Evolutionary conservation across 2,888 invertebrate species (phyloP).

Genomic region (Cylindroiulus punctatus): DNA sequence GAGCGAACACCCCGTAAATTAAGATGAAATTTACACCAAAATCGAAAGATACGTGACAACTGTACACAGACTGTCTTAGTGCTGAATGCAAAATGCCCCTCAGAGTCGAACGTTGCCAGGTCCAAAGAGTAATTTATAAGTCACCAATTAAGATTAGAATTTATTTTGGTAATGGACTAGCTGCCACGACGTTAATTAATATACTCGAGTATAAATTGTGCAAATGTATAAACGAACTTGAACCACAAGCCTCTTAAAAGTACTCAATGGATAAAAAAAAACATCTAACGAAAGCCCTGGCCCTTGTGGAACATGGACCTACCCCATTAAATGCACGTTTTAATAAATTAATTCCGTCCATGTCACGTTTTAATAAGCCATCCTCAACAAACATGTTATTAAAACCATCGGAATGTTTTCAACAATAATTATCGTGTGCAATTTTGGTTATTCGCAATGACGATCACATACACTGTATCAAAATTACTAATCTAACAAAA

Average conservation of each 20-base stretch:
- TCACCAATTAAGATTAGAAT: background rate
- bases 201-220: background rate
- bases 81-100: background rate
- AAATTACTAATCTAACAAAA: too few relatives aligned
- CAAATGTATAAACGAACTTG: background rate
- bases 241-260: background rate
- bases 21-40: constrained; percentile 7
- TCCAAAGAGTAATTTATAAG: constrained; percentile 33
- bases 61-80: background rate
- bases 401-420: too few relatives aligned
- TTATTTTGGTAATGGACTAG: background rate
- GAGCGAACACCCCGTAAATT: constrained; percentile 31
- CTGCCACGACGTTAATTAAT: background rate
- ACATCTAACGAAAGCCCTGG: too few relatives aligned
- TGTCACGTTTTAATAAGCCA: too few relatives aligned
- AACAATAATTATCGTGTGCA: too few relatives aligned
- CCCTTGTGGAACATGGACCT: too few relatives aligned
- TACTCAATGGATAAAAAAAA: background rate
- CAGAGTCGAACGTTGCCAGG: background rate
- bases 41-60: background rate
- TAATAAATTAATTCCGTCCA: too few relatives aligned
- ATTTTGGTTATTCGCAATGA: too few relatives aligned
- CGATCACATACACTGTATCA: too few relatives aligned
- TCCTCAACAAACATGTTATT: too few relatives aligned
- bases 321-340: too few relatives aligned